These are phyloP conservation scores for Dreissena polymorpha DNA, from an alignment of 1,140 invertebrate genomes.

Conservation along the genomic window DNA sequence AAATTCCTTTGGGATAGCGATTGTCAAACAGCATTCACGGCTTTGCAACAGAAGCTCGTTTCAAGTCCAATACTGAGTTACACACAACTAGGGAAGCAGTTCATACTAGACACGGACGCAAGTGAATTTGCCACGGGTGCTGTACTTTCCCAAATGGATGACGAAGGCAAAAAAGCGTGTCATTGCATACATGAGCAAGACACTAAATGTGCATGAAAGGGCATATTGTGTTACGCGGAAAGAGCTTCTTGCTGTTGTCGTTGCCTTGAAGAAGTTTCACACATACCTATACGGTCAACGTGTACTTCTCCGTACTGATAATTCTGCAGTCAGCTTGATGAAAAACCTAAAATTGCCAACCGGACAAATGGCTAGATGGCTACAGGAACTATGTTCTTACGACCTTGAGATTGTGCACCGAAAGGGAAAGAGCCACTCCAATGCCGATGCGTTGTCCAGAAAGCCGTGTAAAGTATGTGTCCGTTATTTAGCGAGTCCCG, in stretches of 20 bases:
- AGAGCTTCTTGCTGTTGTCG: constrained; percentile 17
- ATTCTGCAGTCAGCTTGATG: constrained; percentile 4
- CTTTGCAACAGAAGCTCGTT: neutral
- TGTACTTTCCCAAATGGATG: constrained; percentile 2
- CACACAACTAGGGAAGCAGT: neutral
- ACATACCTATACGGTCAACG: constrained; percentile 14
- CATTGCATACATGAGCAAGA: constrained; percentile 12
- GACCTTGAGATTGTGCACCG: constrained; percentile 2
- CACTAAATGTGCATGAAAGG: neutral
- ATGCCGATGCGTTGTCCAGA: constrained; percentile 36
- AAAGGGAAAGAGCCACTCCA: constrained; percentile 9
- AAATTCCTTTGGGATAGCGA: constrained; percentile 14
- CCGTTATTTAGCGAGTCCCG: neutral
- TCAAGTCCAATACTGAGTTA: neutral
- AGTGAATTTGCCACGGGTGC: constrained; percentile 24
- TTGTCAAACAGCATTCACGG: constrained; percentile 16
- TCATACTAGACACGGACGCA: constrained; percentile 14
- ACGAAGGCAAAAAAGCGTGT: neutral
- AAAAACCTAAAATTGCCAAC: neutral
- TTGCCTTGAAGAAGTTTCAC: constrained; percentile 15
- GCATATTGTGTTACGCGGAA: constrained; percentile 23
- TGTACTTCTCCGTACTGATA: constrained; percentile 8
- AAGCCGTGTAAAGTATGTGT: constrained; percentile 13
- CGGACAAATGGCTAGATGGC: constrained; percentile 35
- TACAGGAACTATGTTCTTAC: constrained; percentile 19